Conservation (phyloP, 2,888 invertebrate species). For the Stenoptilia bipunctidactyla region DNA sequence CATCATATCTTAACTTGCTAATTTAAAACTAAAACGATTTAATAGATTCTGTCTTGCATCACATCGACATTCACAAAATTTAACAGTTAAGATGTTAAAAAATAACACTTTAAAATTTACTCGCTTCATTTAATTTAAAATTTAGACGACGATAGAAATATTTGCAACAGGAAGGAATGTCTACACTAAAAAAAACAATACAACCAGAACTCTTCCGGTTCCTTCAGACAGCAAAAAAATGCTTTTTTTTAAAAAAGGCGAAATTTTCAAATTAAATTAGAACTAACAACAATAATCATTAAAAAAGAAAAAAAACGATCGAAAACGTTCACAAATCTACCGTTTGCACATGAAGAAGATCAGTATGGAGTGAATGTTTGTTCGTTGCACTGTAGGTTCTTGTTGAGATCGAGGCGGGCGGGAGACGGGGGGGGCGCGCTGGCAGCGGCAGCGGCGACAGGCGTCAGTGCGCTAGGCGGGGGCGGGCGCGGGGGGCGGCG, state of each 20-base stretch:
- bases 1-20: background rate
- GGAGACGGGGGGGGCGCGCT: conserved; percentile 3
- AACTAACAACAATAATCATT: background rate
- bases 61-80: too few relatives aligned
- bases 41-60: too few relatives aligned
- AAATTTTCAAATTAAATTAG: too few relatives aligned
- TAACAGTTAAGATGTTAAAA: too few relatives aligned
- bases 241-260: too few relatives aligned
- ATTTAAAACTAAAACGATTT: background rate
- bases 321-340: conserved; percentile 2
- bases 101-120: too few relatives aligned
- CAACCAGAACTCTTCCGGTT: too few relatives aligned
- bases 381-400: conserved; percentile 17
- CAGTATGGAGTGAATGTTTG: conserved; percentile 15
- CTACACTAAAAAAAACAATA: too few relatives aligned
- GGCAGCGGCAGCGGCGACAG: conserved; percentile 9
- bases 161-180: too few relatives aligned
- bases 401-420: conserved; percentile 6
- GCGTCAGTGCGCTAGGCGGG: conserved; percentile 9
- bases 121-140: too few relatives aligned
- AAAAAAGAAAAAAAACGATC: conserved; percentile 4
- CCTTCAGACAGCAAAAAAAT: background rate
- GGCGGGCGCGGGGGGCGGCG: conserved; percentile 15
- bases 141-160: too few relatives aligned
- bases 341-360: conserved; percentile 18